Base-by-base conservation (phyloP, 53 echinoderm and acorn worm genomes). In the Paelopatides confundens region DNA sequence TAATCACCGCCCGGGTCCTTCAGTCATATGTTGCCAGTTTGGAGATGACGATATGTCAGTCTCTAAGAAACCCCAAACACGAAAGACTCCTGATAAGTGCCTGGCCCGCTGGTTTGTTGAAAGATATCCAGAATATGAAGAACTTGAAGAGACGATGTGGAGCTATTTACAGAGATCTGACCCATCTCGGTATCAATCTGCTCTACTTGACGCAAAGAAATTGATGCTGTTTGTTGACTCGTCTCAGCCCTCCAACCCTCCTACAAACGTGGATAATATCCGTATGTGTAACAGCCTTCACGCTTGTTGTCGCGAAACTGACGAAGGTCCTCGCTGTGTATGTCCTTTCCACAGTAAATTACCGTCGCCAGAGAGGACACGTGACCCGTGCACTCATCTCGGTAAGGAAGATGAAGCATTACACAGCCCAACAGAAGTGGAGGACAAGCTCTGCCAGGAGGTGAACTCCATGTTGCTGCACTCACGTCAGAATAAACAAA, bases 111-210 rank as follows among this genome's bases (percentile, higher is more conserved):
- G 79, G 79, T 79, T 79, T 32, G 13, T 79, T 17, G 58, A 31
- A 24, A 50, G 51, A 79, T 79, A 79, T 21, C 79, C 58, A 34
- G 79, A 79, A 53, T 79, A 79, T 32, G 32, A 21, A 27, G 52
- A 54, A 29, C 18, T 50, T 5, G 51, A 30, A 21, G 79, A 79
- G 17, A 34, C 8, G 5, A 79, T 79, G 79, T 79, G 79, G 79
- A 13, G 32, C 5, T 13, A 31, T 31, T 47, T 79, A 15, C 79
- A 47, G 14, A 9, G 15, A 21, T 3, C 52, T 24, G 32, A 79
- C 33, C 79, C 79, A 6, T 4, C 50, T 7, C 13, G 79, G 29
- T 79, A 79, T n/a, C 79, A 48, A 10, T 15, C 50, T 17, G 79
- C 79, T 17, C 49, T 79, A 8, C 28, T 30, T 2, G 79, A 79